Evolutionary conservation across 2,888 invertebrate genomes (phyloP).

Genomic region (Tipula confusa): DNA sequence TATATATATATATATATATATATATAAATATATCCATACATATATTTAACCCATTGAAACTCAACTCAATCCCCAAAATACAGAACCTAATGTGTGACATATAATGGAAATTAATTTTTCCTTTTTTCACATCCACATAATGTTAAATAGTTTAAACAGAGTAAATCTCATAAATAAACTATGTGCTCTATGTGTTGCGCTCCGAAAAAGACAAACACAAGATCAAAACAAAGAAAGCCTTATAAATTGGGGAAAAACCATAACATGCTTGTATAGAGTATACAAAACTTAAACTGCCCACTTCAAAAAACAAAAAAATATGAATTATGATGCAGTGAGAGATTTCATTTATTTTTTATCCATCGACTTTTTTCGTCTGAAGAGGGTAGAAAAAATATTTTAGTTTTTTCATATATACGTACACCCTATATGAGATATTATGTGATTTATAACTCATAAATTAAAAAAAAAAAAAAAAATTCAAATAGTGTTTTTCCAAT

Average conservation of each 20-base stretch:
- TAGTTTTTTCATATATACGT: background rate
- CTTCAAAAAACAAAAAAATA: background rate
- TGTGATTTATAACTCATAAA: background rate
- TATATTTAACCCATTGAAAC: background rate
- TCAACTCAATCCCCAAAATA: slow-evolving; percentile 3
- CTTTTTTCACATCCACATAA: background rate
- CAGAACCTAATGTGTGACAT: background rate
- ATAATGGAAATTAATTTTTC: background rate
- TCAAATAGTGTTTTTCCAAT: slow-evolving; percentile 15
- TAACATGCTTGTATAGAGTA: background rate
- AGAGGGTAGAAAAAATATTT: background rate
- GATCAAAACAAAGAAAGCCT: background rate
- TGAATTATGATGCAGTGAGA: background rate
- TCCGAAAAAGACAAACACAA: background rate
- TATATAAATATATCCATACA: background rate
- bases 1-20: too few species aligned
- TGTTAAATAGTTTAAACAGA: slow-evolving; percentile 16
- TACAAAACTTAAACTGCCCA: background rate
- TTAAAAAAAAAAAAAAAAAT: background rate
- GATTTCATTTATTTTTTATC: background rate
- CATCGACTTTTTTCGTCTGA: background rate
- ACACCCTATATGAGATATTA: background rate
- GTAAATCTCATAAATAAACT: slow-evolving; percentile 15
- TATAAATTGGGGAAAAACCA: background rate
- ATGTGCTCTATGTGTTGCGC: background rate